A percentile compares a stretch with the other conserved stretches of the same genome.
phyloP scores from a whole-genome alignment of 2,797 vertebrate genomes.

The Florisuga fusca region DNA sequence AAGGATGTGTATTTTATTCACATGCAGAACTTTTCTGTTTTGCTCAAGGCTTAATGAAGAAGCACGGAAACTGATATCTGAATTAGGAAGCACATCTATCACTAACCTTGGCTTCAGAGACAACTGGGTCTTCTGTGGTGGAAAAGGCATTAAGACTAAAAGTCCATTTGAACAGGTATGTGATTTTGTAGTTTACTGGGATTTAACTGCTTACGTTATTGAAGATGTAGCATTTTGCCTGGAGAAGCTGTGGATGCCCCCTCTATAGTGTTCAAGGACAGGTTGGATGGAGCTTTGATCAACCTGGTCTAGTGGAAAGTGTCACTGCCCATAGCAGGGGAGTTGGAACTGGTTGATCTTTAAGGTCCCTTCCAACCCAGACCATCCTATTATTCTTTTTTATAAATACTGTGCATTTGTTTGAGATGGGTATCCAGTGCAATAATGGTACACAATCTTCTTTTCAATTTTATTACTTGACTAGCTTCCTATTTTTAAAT shows the following conservation, averaged over 20 bases:
- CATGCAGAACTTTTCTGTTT: background rate
- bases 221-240: background rate
- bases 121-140: slow-evolving; percentile 98
- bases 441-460: background rate
- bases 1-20: background rate
- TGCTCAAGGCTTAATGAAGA: slow-evolving; percentile 89
- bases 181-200: background rate
- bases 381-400: background rate
- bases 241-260: too few relatives aligned
- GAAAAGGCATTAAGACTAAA: slow-evolving; percentile 98
- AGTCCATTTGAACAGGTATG: slow-evolving; percentile 98
- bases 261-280: too few relatives aligned
- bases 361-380: too few relatives aligned
- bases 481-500: background rate
- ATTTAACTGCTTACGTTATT: background rate
- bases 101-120: slow-evolving; percentile 90
- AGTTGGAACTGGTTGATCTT: too few relatives aligned
- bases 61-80: slow-evolving; percentile 87
- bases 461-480: background rate
- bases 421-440: background rate
- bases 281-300: too few relatives aligned
- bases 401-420: background rate
- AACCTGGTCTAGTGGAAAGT: too few relatives aligned
- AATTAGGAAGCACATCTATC: slow-evolving; percentile 89
- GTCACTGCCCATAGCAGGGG: too few relatives aligned